phyloP scores from a whole-genome alignment of 2,888 invertebrate species.

The Ormyrus rosae region DNA sequence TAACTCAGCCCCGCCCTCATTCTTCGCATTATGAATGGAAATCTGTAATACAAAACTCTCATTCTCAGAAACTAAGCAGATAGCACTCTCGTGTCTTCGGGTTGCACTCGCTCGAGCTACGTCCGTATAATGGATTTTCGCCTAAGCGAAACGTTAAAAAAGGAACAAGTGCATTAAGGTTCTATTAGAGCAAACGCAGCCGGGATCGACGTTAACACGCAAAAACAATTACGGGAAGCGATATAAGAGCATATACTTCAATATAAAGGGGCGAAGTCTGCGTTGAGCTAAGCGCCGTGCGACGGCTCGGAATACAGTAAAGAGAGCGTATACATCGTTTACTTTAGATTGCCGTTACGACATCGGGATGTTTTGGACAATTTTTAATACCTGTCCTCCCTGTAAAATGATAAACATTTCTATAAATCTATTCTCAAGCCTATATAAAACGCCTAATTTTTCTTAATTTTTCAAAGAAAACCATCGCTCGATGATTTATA shows the following conservation, averaged over 20 bases:
- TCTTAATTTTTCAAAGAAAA: no score
- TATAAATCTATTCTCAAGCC: no score
- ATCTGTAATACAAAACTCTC: background rate
- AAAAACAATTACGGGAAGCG: slow-evolving; percentile 48
- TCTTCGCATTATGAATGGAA: background rate
- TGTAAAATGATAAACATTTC: background rate
- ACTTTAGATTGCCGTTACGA: no score
- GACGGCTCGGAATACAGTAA: no score
- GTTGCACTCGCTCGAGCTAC: background rate
- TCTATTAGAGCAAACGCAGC: background rate
- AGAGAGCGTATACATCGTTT: no score
- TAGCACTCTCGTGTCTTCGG: background rate
- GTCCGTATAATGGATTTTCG: background rate
- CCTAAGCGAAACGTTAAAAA: background rate
- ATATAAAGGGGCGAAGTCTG: background rate
- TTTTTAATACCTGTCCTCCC: background rate
- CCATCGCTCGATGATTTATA: no score
- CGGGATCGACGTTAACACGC: slow-evolving; percentile 16
- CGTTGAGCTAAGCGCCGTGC: no score
- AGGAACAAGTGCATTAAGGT: slow-evolving; percentile 33
- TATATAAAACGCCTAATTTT: no score
- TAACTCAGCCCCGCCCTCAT: no score
- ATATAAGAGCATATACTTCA: slow-evolving; percentile 38
- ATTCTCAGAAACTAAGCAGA: background rate
- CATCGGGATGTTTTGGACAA: no score